Percentiles rank a stretch among this genome's conserved stretches.
Evolutionary conservation across 2,113 vertebrate species (phyloP).

Genomic region (Monarcha castaneiventris): DNA sequence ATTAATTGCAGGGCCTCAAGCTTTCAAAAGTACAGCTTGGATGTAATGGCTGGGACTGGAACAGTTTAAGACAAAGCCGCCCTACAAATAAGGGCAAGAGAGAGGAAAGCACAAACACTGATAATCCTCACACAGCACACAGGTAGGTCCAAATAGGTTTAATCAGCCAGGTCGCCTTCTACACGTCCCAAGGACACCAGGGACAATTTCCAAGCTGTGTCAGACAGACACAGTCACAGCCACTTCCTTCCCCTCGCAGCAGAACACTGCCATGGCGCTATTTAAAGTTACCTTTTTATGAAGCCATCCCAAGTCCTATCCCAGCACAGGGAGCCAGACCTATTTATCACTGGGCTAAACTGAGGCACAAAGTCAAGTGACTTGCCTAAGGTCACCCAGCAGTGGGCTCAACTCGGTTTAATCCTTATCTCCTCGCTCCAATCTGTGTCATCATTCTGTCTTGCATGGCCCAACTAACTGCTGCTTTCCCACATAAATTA

Average conservation of each 20-base stretch:
- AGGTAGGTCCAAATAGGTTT: neutral
- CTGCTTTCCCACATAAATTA: neutral
- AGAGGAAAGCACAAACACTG: neutral
- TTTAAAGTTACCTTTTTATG: neutral
- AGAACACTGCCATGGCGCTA: accelerated
- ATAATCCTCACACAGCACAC: neutral
- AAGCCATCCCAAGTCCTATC: neutral
- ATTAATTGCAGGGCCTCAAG: neutral
- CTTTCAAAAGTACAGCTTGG: neutral
- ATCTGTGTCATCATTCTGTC: neutral
- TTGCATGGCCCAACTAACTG: neutral
- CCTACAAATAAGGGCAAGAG: neutral
- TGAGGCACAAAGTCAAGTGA: neutral
- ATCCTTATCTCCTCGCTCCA: neutral
- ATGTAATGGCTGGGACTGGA: neutral
- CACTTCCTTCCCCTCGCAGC: neutral
- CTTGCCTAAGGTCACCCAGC: neutral
- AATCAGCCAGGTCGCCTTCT: neutral
- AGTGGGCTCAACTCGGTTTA: neutral
- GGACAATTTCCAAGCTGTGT: neutral
- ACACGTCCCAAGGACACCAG: neutral
- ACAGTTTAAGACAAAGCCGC: neutral
- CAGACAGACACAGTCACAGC: accelerated
- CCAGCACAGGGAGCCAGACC: neutral
- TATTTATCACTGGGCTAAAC: neutral